These are phyloP conservation scores for Phenganax subtilis DNA, from an alignment of 92 coral and sea anemone genomes.

Conservation along the genomic window DNA sequence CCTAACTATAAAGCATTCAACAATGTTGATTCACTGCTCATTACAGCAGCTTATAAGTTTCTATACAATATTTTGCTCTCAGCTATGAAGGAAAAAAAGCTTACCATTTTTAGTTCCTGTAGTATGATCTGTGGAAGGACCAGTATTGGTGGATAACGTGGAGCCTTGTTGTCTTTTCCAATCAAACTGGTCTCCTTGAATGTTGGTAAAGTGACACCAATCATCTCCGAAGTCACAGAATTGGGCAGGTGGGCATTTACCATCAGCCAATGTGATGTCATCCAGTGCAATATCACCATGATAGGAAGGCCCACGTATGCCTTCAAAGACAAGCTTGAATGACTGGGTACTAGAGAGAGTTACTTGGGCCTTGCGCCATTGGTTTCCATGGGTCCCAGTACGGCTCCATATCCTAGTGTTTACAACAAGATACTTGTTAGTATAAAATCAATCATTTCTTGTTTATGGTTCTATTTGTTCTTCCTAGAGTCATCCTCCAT, in stretches of 20 bases:
- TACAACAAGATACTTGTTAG: neutral
- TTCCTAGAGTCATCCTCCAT: neutral
- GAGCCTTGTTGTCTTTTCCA: constrained; percentile 87
- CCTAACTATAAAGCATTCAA: no score
- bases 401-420: constrained; percentile 74
- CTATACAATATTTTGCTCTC: neutral
- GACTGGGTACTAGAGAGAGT: constrained; percentile 71
- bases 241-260: constrained; percentile 71
- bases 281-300: constrained; percentile 91
- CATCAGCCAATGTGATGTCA: constrained; percentile 75
- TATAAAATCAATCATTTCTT: neutral
- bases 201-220: constrained; percentile 68
- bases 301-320: constrained; percentile 67
- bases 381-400: constrained; percentile 88
- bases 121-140: constrained; percentile 83
- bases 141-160: constrained; percentile 73
- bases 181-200: constrained; percentile 75
- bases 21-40: no score
- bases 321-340: constrained; percentile 77
- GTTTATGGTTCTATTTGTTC: no score
- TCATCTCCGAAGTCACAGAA: constrained; percentile 83
- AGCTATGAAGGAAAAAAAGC: constrained; percentile 9
- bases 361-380: constrained; percentile 83
- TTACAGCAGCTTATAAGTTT: neutral
- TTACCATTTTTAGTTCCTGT: constrained; percentile 87